Conservation (phyloP, 37 sponge, comb jelly and placozoan genomes). For the Halisarca cf. caerulea region DNA sequence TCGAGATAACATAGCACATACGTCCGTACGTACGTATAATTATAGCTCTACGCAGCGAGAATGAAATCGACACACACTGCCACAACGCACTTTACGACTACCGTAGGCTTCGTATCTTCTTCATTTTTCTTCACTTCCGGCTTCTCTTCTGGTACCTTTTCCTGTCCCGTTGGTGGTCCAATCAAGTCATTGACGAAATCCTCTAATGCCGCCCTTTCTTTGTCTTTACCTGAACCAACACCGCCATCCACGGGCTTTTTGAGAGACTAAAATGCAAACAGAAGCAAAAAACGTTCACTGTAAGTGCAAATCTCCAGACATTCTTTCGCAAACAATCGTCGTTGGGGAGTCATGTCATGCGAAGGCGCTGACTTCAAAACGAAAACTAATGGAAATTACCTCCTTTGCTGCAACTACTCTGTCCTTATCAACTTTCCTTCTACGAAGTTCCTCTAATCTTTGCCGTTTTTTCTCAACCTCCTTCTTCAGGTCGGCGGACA, state of each 20-base stretch:
- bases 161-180: conserved; percentile 27
- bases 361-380: too few species aligned
- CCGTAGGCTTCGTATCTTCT: neutral
- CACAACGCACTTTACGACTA: neutral
- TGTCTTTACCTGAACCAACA: neutral
- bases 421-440: neutral
- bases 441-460: neutral
- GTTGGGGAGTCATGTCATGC: neutral
- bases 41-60: too few species aligned
- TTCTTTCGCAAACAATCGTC: neutral
- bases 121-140: neutral
- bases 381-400: neutral
- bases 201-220: conserved; percentile 66
- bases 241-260: neutral
- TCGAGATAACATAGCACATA: too few species aligned
- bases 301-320: too few species aligned
- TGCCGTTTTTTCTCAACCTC: conserved; percentile 7
- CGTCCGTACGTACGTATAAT: too few species aligned
- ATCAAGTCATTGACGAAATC: conserved; percentile 63
- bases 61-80: too few species aligned
- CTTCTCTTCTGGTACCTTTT: neutral
- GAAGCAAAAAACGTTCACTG: neutral
- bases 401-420: conserved; percentile 6
- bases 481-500: conserved; percentile 27
- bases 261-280: neutral